A percentile compares a stretch with the other conserved stretches of the same genome.
Evolutionary conservation across 2,888 invertebrate genomes (phyloP).

Genomic region (Zele albiditarsus): DNA sequence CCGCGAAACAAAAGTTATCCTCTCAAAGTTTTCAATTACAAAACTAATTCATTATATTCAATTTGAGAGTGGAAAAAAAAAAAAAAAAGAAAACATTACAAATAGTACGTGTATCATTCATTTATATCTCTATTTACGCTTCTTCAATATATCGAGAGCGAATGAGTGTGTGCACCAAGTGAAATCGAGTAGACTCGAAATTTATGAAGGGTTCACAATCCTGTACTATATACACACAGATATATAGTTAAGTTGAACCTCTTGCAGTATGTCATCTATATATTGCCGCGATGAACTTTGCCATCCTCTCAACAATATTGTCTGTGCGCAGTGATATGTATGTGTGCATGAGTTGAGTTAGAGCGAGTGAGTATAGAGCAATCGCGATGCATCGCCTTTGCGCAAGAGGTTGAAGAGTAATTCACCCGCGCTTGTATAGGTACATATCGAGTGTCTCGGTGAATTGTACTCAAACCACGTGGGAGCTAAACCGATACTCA

Average conservation of each 20-base stretch:
- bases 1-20: no score
- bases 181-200: no score
- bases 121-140: no score
- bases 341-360: neutral
- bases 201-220: no score
- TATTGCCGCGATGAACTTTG: neutral
- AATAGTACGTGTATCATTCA: no score
- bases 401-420: constrained; percentile 3
- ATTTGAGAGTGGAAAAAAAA: no score
- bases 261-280: constrained; percentile 1
- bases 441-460: neutral
- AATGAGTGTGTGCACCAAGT: constrained; percentile 1
- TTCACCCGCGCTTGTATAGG: neutral
- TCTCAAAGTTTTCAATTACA: no score
- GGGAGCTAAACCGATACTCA: neutral
- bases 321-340: constrained; percentile 5
- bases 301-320: constrained; percentile 3
- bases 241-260: no score
- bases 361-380: neutral
- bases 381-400: neutral
- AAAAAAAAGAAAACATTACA: no score
- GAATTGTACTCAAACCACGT: neutral
- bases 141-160: neutral
- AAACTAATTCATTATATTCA: no score
- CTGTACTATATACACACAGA: no score